Percentiles rank a stretch among this genome's conserved stretches.
phyloP scores from a whole-genome alignment of 2,888 invertebrate species.

The Abscondita cerata region DNA sequence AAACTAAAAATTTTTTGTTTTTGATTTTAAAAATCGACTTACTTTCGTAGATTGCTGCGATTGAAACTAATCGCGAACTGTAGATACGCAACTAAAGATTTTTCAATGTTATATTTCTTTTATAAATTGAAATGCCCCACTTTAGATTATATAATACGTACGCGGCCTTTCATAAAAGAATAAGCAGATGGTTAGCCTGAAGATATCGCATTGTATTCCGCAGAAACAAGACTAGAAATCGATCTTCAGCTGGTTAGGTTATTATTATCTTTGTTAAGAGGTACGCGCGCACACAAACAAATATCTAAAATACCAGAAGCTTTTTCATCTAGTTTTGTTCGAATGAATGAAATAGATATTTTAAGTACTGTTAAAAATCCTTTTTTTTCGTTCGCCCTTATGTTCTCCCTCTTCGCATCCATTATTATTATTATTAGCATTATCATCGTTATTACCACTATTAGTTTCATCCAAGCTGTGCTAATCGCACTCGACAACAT shows the following conservation, averaged over 20 bases:
- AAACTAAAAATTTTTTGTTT: no score
- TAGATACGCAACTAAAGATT: constrained; percentile 22
- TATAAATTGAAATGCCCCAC: constrained; percentile 40
- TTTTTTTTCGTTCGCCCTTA: neutral
- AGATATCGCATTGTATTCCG: constrained; percentile 43
- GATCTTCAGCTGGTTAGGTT: constrained; percentile 37
- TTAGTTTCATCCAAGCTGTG: no score
- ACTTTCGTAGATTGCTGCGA: no score
- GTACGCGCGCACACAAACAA: constrained; percentile 2
- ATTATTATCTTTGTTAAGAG: constrained; percentile 35
- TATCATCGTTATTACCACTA: no score
- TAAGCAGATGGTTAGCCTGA: constrained; percentile 45
- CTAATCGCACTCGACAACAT: no score
- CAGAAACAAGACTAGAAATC: constrained; percentile 47
- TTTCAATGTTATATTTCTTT: constrained; percentile 28
- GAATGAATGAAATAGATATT: constrained; percentile 33
- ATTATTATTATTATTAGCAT: neutral
- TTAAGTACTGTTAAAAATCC: constrained; percentile 22
- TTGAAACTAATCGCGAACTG: constrained; percentile 29
- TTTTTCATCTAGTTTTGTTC: constrained; percentile 27
- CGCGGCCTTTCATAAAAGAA: constrained; percentile 41
- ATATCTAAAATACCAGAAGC: constrained; percentile 13
- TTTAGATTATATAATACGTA: constrained; percentile 43
- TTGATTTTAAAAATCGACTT: no score
- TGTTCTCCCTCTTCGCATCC: neutral